Conservation (phyloP, 2,888 invertebrate genomes). For the Coelinius sp. region DNA sequence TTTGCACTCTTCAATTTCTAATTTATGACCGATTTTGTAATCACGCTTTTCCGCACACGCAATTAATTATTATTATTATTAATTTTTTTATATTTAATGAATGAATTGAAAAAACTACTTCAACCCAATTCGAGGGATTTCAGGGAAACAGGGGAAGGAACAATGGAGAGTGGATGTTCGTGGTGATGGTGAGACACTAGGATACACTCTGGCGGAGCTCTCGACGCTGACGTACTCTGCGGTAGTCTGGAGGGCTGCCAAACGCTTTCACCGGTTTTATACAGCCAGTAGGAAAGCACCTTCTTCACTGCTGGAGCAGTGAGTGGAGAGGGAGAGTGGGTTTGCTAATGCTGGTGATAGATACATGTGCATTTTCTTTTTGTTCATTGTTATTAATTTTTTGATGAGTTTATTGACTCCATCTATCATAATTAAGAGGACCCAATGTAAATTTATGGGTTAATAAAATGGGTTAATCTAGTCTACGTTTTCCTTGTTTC, state of each 20-base stretch:
- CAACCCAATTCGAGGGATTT: too few relatives aligned
- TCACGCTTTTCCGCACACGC: constrained; percentile 4
- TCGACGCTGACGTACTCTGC: constrained; percentile 64
- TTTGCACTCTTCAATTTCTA: constrained; percentile 40
- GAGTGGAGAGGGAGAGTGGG: constrained; percentile 45
- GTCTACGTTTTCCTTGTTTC: too few relatives aligned
- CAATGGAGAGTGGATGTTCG: not conserved
- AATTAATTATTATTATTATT: not conserved
- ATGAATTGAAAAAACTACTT: too few relatives aligned
- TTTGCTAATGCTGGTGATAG: constrained; percentile 41
- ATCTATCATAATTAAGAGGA: too few relatives aligned
- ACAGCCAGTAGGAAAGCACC: constrained; percentile 64
- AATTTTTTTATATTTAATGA: not conserved
- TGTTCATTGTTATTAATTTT: constrained; percentile 26
- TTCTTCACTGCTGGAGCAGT: constrained; percentile 52
- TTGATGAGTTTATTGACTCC: too few relatives aligned
- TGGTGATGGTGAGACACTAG: not conserved
- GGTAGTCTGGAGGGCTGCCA: constrained; percentile 68
- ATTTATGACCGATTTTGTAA: not conserved
- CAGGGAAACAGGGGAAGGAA: not conserved
- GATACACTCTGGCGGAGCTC: constrained; percentile 53
- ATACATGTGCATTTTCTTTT: not conserved
- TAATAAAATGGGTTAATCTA: too few relatives aligned
- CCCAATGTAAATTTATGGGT: too few relatives aligned
- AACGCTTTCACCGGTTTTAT: constrained; percentile 70